A percentile compares a stretch with the other conserved stretches of the same genome.
Conservation (phyloP, 2,888 invertebrate genomes). For the Hypercompe scribonia region DNA sequence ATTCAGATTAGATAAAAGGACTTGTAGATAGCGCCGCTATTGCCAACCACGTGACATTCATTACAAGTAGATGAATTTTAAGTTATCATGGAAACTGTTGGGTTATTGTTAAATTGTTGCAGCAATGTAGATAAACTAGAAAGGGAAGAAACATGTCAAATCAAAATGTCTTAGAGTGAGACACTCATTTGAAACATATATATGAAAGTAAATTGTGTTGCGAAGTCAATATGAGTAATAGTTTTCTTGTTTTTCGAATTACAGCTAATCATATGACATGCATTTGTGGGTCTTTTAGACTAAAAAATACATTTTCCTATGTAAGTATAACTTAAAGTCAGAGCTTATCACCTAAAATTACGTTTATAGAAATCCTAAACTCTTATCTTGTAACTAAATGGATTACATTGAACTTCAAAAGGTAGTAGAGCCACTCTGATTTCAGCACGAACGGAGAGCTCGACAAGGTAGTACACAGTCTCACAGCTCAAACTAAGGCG, state of each 20-base stretch:
- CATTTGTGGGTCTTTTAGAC: not conserved
- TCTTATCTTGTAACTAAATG: no score
- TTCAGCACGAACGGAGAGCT: no score
- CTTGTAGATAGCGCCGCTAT: slow-evolving; percentile 21
- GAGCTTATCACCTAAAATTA: not conserved
- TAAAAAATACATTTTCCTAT: no score
- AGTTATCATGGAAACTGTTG: not conserved
- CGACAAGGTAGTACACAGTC: no score
- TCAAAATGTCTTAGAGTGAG: not conserved
- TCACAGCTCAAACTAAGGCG: no score
- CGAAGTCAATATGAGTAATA: no score
- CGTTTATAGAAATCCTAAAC: no score
- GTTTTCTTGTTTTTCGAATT: no score
- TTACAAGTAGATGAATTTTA: slow-evolving; percentile 19
- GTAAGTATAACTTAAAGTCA: no score
- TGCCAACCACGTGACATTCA: slow-evolving; percentile 7
- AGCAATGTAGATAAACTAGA: not conserved
- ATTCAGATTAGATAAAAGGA: slow-evolving; percentile 48
- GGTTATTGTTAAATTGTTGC: not conserved
- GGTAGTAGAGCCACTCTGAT: not conserved
- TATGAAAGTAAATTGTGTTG: no score
- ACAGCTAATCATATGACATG: not conserved
- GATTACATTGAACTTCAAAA: not conserved
- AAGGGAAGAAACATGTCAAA: not conserved
- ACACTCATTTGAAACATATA: no score